These are phyloP conservation scores for Aporrectodea caliginosa DNA, from an alignment of 1,140 invertebrate genomes.

Conservation along the genomic window DNA sequence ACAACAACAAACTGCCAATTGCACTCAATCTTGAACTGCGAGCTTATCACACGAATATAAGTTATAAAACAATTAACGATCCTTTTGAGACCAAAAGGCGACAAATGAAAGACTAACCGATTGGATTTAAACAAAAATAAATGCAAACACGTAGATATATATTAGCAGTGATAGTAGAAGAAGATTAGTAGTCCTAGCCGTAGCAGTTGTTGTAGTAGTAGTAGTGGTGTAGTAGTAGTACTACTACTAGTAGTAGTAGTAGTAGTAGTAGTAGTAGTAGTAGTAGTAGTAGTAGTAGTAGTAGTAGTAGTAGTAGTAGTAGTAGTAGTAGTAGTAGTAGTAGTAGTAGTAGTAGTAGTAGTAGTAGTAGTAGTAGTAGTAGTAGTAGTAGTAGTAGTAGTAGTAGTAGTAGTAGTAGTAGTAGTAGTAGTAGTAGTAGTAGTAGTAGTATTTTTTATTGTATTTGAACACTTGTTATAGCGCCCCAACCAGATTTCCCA, in stretches of 20 bases:
- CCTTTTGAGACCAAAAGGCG: no score
- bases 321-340: constrained; percentile 2
- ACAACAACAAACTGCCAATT: no score
- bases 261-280: constrained; percentile 2
- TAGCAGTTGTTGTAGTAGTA: background rate
- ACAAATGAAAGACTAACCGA: no score
- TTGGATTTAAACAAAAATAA: no score
- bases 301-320: constrained; percentile 2
- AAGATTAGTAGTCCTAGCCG: background rate
- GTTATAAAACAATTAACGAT: no score
- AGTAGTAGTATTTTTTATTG: constrained; percentile 3
- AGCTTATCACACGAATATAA: no score
- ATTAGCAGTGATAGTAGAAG: background rate
- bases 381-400: constrained; percentile 2
- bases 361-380: constrained; percentile 2
- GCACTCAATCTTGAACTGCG: no score
- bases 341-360: background rate
- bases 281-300: constrained; percentile 3
- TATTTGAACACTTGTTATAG: no score
- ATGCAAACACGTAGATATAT: no score
- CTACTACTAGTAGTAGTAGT: background rate
- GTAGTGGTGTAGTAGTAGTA: background rate
- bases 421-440: background rate
- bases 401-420: constrained; percentile 3
- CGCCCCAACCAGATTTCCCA: no score